Evolutionary conservation across 2,797 vertebrate genomes (phyloP).

Genomic region (Sebastolobus altivelis): DNA sequence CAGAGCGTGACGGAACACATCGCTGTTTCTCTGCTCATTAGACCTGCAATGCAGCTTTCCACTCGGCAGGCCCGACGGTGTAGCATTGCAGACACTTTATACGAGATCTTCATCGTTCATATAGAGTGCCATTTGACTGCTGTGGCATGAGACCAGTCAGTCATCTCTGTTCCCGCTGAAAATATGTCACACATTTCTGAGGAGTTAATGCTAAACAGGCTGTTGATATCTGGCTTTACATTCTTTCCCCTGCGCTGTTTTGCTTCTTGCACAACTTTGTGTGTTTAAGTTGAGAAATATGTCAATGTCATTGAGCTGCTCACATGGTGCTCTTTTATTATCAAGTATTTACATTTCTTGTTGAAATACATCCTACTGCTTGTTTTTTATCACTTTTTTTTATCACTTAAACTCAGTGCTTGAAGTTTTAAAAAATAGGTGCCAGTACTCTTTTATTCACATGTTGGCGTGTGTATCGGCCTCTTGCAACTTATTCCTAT

Average conservation of each 20-base stretch:
- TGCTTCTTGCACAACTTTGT: conserved; percentile 53
- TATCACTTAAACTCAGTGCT: background rate
- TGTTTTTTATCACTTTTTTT: background rate
- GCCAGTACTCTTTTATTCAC: too few species aligned
- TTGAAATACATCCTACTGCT: background rate
- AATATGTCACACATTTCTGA: conserved; percentile 51
- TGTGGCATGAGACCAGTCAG: conserved; percentile 41
- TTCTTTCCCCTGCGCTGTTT: conserved; percentile 39
- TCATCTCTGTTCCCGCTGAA: conserved; percentile 42
- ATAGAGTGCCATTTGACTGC: conserved; percentile 10
- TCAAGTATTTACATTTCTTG: conserved; percentile 20
- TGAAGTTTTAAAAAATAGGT: too few species aligned
- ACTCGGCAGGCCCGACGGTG: conserved; percentile 2
- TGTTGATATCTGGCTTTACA: conserved; percentile 46
- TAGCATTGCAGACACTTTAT: conserved; percentile 17
- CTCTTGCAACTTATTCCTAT: too few species aligned
- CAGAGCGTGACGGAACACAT: conserved; percentile 51
- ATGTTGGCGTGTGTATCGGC: too few species aligned
- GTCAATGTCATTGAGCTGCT: conserved; percentile 14
- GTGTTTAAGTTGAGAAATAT: conserved; percentile 51
- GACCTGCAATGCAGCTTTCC: conserved; percentile 47
- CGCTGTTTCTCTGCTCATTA: conserved; percentile 59
- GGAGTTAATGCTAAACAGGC: conserved; percentile 65
- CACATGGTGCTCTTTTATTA: conserved; percentile 2
- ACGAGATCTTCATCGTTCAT: conserved; percentile 40